Evolutionary conservation across 2,113 vertebrate genomes (phyloP).

Genomic region (Menidia beryllina): DNA sequence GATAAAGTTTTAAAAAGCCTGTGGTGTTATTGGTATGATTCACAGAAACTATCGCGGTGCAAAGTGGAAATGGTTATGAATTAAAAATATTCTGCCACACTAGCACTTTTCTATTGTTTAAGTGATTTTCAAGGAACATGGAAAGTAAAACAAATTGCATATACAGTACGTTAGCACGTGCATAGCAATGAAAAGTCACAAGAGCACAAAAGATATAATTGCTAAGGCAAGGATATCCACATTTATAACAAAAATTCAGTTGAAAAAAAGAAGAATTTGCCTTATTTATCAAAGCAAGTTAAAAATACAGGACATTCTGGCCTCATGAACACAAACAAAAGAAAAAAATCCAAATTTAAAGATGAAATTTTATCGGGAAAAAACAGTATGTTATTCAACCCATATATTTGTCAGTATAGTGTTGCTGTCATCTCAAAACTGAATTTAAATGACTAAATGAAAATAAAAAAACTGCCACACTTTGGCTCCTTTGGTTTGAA

Average conservation of each 20-base stretch:
- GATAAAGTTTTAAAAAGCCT: slow-evolving; percentile 7
- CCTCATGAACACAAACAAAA: too few species aligned
- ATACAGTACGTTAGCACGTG: slow-evolving; percentile 2
- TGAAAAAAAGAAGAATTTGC: background rate
- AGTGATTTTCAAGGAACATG: slow-evolving; percentile 40
- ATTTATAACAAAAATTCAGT: background rate
- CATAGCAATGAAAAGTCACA: background rate
- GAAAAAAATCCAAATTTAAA: too few species aligned
- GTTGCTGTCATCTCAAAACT: too few species aligned
- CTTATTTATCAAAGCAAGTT: background rate
- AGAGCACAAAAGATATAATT: background rate
- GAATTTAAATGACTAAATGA: too few species aligned
- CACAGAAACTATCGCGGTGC: slow-evolving; percentile 9
- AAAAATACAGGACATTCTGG: background rate
- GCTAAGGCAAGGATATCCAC: background rate
- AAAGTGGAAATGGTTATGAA: slow-evolving; percentile 33
- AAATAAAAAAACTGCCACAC: too few species aligned
- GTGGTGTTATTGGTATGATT: slow-evolving; percentile 26
- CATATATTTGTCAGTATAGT: too few species aligned
- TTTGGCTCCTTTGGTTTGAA: too few species aligned
- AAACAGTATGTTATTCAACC: too few species aligned
- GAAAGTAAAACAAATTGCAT: slow-evolving; percentile 40
- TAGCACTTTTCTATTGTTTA: slow-evolving; percentile 58
- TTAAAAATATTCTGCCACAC: slow-evolving; percentile 53
- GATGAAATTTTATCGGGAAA: too few species aligned